phyloP scores from a whole-genome alignment of 2,888 invertebrate genomes.

The Polyommatus icarus region DNA sequence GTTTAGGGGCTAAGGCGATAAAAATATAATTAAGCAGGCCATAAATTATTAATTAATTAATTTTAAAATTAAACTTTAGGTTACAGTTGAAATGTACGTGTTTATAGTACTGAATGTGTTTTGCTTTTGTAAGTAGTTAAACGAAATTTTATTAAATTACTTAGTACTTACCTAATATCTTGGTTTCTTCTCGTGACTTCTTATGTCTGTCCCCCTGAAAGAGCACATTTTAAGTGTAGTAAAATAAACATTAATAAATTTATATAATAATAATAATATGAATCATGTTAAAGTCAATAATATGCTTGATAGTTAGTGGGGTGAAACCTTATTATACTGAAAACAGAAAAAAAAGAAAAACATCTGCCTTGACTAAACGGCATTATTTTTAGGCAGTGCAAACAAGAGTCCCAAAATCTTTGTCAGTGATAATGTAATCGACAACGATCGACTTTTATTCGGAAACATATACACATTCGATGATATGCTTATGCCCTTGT shows the following conservation, averaged over 20 bases:
- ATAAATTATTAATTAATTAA: neutral
- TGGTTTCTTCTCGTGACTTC: neutral
- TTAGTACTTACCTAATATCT: neutral
- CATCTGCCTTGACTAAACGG: neutral
- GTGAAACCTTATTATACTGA: neutral
- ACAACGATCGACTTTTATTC: constrained; percentile 37
- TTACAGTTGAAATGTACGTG: neutral
- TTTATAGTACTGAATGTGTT: constrained; percentile 12
- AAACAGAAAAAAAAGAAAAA: neutral
- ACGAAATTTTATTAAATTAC: neutral
- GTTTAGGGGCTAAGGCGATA: neutral
- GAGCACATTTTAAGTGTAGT: neutral
- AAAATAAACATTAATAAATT: no score
- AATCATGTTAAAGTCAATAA: no score
- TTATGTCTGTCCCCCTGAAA: neutral
- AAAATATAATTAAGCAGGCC: neutral
- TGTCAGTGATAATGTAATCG: constrained; percentile 39
- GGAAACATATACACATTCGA: constrained; percentile 42
- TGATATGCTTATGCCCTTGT: constrained; percentile 39
- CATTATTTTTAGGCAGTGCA: constrained; percentile 30
- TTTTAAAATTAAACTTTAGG: no score
- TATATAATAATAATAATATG: no score
- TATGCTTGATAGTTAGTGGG: no score
- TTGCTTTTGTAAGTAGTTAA: constrained; percentile 4
- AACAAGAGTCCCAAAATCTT: constrained; percentile 10